phyloP scores from a whole-genome alignment of 2,888 invertebrate species.

The Hyalella azteca region DNA sequence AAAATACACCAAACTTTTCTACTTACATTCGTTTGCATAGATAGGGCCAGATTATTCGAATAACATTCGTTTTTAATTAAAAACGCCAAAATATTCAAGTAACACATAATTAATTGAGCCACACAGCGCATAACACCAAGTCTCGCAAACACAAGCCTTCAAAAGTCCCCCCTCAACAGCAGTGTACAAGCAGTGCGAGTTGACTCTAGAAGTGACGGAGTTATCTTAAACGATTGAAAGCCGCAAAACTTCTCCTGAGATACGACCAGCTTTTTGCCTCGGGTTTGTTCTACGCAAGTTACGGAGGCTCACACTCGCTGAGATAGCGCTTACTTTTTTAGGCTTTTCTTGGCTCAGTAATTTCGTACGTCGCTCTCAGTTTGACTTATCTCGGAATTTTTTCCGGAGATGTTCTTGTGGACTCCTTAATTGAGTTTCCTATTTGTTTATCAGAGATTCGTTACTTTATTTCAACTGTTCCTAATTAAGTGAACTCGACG shows the following conservation, averaged over 20 bases:
- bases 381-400: constrained; percentile 37
- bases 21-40: no score
- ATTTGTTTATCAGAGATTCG: no score
- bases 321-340: not conserved
- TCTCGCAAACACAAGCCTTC: no score
- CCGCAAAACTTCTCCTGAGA: constrained; percentile 32
- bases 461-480: no score
- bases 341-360: not conserved
- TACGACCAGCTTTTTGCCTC: constrained; percentile 12
- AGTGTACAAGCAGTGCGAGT: not conserved
- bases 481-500: no score
- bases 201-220: not conserved
- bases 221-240: constrained; percentile 13
- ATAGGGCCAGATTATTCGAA: no score
- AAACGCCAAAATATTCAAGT: no score
- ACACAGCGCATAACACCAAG: no score
- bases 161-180: no score
- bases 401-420: not conserved
- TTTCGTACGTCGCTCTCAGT: not conserved
- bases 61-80: no score
- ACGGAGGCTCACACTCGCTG: not conserved
- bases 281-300: constrained; percentile 10
- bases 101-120: no score
- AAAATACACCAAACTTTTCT: no score
- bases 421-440: constrained; percentile 1